These are phyloP conservation scores for Hemibagrus guttatus DNA, from an alignment of 2,797 vertebrate genomes.

Conservation along the genomic window DNA sequence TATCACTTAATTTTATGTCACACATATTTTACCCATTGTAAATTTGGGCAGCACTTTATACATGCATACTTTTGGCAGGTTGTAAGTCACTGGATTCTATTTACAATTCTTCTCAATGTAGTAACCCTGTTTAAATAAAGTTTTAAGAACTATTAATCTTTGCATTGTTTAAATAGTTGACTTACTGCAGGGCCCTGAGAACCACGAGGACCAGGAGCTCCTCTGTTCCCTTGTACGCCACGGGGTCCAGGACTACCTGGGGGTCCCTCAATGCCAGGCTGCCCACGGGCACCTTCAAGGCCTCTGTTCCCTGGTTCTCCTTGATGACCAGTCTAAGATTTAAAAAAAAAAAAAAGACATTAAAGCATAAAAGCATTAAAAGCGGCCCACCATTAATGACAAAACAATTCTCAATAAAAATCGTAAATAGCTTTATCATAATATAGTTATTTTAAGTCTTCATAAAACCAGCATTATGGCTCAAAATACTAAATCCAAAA, in stretches of 20 bases:
- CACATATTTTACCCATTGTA: neutral
- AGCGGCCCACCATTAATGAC: neutral
- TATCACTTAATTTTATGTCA: neutral
- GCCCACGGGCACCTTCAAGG: conserved; percentile 87
- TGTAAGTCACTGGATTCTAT: neutral
- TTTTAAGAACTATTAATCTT: neutral
- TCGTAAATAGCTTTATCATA: neutral
- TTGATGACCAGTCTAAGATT: conserved; percentile 81
- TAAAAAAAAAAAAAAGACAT: neutral
- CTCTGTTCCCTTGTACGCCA: conserved; percentile 93
- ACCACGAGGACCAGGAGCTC: conserved; percentile 85
- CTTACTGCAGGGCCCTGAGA: conserved; percentile 90
- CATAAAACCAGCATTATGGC: neutral
- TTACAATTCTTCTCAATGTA: neutral
- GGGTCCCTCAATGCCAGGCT: conserved; percentile 89
- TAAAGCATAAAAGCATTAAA: neutral
- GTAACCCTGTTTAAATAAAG: neutral
- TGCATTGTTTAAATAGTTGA: conserved; percentile 42
- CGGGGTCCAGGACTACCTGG: conserved; percentile 85
- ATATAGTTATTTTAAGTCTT: neutral
- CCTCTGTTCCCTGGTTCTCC: conserved; percentile 88
- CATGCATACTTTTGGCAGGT: neutral
- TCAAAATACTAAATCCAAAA: conserved; percentile 54
- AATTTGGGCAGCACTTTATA: neutral
- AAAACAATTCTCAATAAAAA: neutral